phyloP scores from a whole-genome alignment of 1,140 invertebrate genomes.

The Apis dorsata region DNA sequence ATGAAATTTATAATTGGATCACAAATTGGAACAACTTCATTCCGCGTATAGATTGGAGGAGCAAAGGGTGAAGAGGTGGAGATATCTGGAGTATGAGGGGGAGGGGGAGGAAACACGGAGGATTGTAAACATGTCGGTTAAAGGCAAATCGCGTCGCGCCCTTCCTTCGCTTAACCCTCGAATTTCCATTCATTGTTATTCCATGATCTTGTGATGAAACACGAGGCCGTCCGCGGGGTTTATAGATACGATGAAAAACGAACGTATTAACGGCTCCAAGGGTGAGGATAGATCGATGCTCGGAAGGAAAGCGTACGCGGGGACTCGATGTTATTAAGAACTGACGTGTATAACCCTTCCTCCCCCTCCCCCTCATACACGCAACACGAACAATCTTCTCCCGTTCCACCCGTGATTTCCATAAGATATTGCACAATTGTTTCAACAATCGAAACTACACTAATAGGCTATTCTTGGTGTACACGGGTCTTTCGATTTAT shows the following conservation, averaged over 20 bases:
- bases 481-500: constrained; percentile 10
- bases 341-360: constrained; percentile 25
- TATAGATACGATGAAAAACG: constrained; percentile 66
- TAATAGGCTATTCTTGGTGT: constrained; percentile 16
- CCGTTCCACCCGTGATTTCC: constrained; percentile 42
- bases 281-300: constrained; percentile 60
- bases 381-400: constrained; percentile 53
- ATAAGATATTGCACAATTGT: constrained; percentile 46
- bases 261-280: constrained; percentile 64
- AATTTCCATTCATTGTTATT: constrained; percentile 63
- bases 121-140: constrained; percentile 43
- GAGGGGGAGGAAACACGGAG: too few relatives aligned
- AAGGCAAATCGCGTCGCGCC: constrained; percentile 23
- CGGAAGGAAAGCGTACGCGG: constrained; percentile 63
- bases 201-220: constrained; percentile 54
- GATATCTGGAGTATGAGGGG: background rate
- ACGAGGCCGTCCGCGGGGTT: constrained; percentile 53
- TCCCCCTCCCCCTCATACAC: background rate
- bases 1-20: background rate
- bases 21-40: background rate
- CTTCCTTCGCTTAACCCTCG: constrained; percentile 13
- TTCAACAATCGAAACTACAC: constrained; percentile 21
- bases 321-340: constrained; percentile 70
- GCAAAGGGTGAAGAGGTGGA: too few relatives aligned
- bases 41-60: too few relatives aligned